Conservation (phyloP, 53 echinoderm and acorn worm genomes). For the Henricia sp. region DNA sequence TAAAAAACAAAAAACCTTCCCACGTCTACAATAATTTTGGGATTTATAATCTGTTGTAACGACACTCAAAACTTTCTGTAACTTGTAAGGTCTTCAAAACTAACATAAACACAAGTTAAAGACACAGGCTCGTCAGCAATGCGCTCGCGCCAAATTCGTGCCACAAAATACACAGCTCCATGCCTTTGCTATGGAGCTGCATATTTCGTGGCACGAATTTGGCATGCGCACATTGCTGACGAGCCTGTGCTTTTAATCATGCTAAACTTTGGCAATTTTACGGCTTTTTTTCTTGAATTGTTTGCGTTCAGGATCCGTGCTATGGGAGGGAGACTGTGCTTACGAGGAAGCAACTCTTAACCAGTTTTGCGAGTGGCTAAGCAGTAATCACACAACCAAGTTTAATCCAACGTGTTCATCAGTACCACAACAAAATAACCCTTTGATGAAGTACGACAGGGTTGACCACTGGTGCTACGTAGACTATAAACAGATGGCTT, state of each 20-base stretch:
- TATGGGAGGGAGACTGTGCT: slow-evolving; percentile 79
- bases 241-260: too few relatives aligned
- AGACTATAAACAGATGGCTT: slow-evolving; percentile 90
- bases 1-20: too few relatives aligned
- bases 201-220: too few relatives aligned
- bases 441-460: slow-evolving; percentile 66
- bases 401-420: neutral
- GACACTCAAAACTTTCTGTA: neutral
- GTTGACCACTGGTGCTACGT: slow-evolving; percentile 89
- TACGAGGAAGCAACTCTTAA: slow-evolving; percentile 76
- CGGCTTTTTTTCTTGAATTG: neutral
- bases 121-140: too few relatives aligned
- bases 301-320: slow-evolving; percentile 2
- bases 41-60: too few relatives aligned
- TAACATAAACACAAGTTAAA: too few relatives aligned
- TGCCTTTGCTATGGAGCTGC: too few relatives aligned
- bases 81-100: slow-evolving; percentile 7
- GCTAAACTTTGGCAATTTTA: neutral
- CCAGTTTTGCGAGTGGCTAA: slow-evolving; percentile 81
- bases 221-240: too few relatives aligned
- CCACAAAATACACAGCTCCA: too few relatives aligned
- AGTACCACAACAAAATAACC: slow-evolving; percentile 34
- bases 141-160: too few relatives aligned
- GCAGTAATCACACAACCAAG: neutral
- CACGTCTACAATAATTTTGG: too few relatives aligned